Percentiles rank a stretch among this genome's conserved stretches.
phyloP scores from a whole-genome alignment of 1,140 invertebrate genomes.

The Hylaeus anthracinus region DNA sequence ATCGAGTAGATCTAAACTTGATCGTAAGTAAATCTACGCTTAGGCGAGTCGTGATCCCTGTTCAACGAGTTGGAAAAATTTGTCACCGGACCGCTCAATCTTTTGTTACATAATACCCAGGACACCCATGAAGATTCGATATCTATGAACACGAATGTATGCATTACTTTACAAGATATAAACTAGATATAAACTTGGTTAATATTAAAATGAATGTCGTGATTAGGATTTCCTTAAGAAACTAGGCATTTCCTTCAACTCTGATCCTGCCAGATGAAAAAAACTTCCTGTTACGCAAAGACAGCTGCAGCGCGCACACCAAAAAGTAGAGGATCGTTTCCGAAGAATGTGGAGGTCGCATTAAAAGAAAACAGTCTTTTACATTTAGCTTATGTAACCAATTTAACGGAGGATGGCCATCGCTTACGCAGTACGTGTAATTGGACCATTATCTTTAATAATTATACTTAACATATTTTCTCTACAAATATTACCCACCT shows the following conservation, averaged over 20 bases:
- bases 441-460: too few species aligned
- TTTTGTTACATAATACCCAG: conserved; percentile 13
- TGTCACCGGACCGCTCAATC: background rate
- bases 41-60: background rate
- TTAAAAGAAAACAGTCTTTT: background rate
- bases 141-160: too few species aligned
- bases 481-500: too few species aligned
- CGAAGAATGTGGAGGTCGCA: background rate
- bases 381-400: background rate
- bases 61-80: conserved; percentile 3
- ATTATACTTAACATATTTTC: too few species aligned
- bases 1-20: background rate
- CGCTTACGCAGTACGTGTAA: background rate
- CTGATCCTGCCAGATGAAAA: background rate
- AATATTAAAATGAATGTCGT: too few species aligned
- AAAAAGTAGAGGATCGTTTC: background rate
- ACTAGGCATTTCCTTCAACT: background rate
- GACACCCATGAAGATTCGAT: conserved; percentile 11
- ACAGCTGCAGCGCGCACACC: background rate
- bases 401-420: background rate
- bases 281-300: conserved; percentile 1
- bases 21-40: conserved; percentile 16
- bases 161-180: too few species aligned
- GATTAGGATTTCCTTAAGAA: too few species aligned
- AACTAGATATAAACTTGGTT: too few species aligned